phyloP scores from a whole-genome alignment of 2,888 invertebrate genomes.

The Odontomyia ornata region DNA sequence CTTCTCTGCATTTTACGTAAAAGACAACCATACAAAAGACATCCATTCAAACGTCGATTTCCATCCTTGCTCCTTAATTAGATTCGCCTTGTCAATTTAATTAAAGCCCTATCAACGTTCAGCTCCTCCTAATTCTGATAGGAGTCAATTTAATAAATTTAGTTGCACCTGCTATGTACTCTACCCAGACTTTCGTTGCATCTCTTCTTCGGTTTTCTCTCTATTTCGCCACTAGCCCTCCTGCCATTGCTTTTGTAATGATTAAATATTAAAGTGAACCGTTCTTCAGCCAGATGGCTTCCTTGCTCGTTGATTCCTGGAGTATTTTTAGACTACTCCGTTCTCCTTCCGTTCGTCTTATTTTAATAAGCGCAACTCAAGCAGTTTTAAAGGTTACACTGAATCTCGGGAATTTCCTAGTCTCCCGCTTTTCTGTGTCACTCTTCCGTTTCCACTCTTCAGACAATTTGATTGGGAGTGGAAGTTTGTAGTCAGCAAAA shows the following conservation, averaged over 20 bases:
- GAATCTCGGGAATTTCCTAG: conserved; percentile 13
- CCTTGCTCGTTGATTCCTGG: background rate
- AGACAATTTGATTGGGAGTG: conserved; percentile 31
- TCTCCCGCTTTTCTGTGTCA: too few relatives aligned
- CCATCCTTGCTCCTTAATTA: background rate
- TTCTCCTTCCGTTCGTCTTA: background rate
- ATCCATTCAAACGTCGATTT: background rate
- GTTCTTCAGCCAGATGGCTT: background rate
- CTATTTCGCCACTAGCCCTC: background rate
- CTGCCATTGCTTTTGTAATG: background rate
- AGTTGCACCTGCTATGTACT: background rate
- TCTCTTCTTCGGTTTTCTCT: background rate
- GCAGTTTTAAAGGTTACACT: conserved; percentile 31
- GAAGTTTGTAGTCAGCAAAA: conserved; percentile 33
- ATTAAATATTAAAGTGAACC: conserved; percentile 1
- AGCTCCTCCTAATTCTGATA: background rate
- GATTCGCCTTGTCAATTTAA: background rate
- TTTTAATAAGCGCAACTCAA: conserved; percentile 27
- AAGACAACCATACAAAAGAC: background rate
- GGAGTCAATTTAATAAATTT: conserved; percentile 6
- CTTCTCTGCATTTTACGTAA: background rate
- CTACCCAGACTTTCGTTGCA: background rate
- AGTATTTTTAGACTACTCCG: too few relatives aligned
- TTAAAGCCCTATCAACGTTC: background rate
- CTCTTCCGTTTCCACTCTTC: background rate